Evolutionary conservation across 2,113 vertebrate species (phyloP).

Genomic region (Rissa tridactyla): DNA sequence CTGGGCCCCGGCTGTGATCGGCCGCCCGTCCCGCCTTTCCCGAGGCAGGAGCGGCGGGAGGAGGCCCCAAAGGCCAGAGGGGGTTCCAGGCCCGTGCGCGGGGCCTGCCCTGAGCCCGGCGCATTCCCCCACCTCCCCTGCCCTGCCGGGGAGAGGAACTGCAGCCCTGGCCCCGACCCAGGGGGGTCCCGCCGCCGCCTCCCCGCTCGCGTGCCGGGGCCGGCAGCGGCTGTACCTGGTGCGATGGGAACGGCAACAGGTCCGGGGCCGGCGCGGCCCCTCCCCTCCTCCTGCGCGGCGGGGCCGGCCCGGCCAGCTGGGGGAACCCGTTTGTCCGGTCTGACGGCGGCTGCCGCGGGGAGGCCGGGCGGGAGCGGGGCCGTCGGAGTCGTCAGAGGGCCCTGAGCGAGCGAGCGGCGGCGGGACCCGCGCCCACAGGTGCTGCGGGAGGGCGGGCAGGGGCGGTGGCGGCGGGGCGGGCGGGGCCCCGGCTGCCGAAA

Average conservation of each 20-base stretch:
- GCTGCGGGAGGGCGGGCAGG: neutral
- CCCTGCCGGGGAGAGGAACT: neutral
- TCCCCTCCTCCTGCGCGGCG: neutral
- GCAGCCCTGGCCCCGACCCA: neutral
- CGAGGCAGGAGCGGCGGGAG: neutral
- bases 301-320: neutral
- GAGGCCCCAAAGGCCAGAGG: rapidly evolving
- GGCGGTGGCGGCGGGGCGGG: neutral
- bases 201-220: neutral
- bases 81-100: neutral
- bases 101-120: neutral
- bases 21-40: neutral
- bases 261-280: neutral
- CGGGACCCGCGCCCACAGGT: neutral
- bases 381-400: neutral
- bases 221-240: neutral
- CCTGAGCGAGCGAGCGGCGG: neutral
- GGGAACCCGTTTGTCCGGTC: slow-evolving; percentile 21
- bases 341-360: neutral
- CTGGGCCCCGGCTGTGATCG: rapidly evolving
- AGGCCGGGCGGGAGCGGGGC: neutral
- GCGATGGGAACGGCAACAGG: too few relatives aligned
- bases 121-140: neutral
- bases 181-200: neutral
- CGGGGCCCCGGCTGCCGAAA: neutral